Conservation (phyloP, 2,113 vertebrate species). For the Anguilla rostrata region DNA sequence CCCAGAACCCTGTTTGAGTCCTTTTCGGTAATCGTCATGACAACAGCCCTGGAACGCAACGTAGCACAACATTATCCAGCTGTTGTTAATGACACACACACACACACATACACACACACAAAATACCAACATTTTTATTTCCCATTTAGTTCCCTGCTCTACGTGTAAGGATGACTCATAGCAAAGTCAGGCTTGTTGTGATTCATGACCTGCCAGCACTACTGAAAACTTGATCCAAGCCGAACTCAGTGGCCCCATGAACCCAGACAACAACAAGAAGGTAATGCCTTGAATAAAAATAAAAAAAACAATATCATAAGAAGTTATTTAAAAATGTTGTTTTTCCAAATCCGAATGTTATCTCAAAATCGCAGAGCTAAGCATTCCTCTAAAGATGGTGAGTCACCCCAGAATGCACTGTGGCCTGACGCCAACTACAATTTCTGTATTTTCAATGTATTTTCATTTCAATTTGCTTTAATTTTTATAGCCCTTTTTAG, state of each 20-base stretch:
- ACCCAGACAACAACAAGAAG: neutral
- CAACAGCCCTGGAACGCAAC: neutral
- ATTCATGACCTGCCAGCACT: neutral
- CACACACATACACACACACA: too few species aligned
- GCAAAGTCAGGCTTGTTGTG: neutral
- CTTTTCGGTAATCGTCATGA: neutral
- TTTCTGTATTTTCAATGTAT: too few species aligned
- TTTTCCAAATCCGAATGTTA: too few species aligned
- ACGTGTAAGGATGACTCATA: neutral
- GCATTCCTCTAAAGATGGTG: too few species aligned
- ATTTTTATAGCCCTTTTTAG: too few species aligned
- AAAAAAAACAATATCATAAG: too few species aligned
- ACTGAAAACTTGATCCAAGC: neutral
- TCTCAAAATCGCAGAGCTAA: too few species aligned
- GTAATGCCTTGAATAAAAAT: too few species aligned
- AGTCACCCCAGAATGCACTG: too few species aligned
- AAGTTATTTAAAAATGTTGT: too few species aligned
- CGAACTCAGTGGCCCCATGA: neutral
- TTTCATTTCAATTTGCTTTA: too few species aligned
- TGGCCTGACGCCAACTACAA: too few species aligned
- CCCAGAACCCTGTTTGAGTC: neutral
- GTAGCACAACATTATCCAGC: neutral
- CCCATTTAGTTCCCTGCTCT: neutral
- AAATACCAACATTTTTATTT: neutral
- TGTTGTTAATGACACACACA: neutral